Conservation (phyloP, 2,888 invertebrate genomes). For the Acanthosepion pharaonis region DNA sequence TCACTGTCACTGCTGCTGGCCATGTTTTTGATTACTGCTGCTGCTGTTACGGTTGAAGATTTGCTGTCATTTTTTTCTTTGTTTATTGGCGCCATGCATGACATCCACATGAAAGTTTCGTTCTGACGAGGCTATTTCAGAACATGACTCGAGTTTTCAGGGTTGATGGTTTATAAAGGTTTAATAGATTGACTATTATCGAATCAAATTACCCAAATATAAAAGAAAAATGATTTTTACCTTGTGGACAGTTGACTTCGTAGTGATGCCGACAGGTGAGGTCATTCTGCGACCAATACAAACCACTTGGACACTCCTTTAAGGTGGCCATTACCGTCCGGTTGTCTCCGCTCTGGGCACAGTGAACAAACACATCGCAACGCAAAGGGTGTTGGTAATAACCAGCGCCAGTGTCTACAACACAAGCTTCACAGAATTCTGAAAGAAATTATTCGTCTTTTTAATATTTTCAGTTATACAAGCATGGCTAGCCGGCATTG, state of each 20-base stretch:
- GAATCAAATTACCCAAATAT: neutral
- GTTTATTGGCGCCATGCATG: no score
- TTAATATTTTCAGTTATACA: no score
- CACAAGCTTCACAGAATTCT: conserved; percentile 54
- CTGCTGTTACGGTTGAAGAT: no score
- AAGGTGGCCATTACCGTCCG: conserved; percentile 50
- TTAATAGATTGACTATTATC: no score
- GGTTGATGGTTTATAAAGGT: no score
- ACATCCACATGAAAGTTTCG: no score
- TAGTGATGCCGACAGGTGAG: conserved; percentile 38
- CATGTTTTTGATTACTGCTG: no score
- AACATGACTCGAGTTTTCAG: no score
- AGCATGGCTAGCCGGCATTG: no score
- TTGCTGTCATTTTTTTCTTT: no score
- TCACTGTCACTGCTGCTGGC: no score
- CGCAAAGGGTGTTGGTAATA: conserved; percentile 52
- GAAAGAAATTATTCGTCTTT: neutral
- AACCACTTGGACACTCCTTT: conserved; percentile 53
- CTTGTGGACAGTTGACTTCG: conserved; percentile 43
- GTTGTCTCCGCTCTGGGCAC: conserved; percentile 51
- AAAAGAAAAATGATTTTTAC: neutral
- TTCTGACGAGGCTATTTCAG: no score
- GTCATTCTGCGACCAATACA: conserved; percentile 54
- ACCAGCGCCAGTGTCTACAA: conserved; percentile 55
- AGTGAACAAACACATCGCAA: conserved; percentile 55